Conservation (phyloP, 2,888 invertebrate genomes). For the Sericinus montela region DNA sequence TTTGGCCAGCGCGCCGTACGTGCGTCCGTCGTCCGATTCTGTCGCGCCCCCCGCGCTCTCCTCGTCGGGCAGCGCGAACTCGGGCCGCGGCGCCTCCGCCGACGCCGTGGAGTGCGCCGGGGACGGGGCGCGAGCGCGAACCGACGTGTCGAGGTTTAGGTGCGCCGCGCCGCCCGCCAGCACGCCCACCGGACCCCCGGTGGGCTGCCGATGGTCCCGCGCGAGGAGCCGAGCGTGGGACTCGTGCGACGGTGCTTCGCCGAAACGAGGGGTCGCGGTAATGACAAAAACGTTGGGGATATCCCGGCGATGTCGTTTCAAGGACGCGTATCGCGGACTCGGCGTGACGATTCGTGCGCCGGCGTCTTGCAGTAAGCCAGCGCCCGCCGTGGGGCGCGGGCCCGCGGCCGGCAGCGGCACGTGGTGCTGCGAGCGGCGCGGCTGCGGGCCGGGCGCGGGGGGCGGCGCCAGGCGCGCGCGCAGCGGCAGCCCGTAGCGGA, state of each 20-base stretch:
- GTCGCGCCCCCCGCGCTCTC: constrained; percentile 26
- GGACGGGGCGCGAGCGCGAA: constrained; percentile 25
- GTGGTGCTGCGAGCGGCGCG: constrained; percentile 4
- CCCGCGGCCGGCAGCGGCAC: constrained; percentile 16
- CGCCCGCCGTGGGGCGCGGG: constrained; percentile 22
- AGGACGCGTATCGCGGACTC: constrained; percentile 25
- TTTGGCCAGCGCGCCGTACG: constrained; percentile 32
- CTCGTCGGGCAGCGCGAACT: constrained; percentile 34
- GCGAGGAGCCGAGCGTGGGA: constrained; percentile 29
- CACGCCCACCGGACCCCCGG: constrained; percentile 25
- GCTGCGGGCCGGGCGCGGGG: constrained; percentile 6
- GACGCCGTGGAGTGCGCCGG: constrained; percentile 19
- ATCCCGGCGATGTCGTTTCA: constrained; percentile 27
- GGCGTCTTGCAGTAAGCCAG: constrained; percentile 22
- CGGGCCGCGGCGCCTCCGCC: constrained; percentile 32
- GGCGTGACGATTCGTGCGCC: constrained; percentile 19
- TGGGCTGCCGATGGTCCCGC: constrained; percentile 31
- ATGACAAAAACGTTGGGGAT: constrained; percentile 26
- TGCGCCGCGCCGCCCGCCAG: constrained; percentile 29
- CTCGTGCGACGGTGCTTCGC: constrained; percentile 25
- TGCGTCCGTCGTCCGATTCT: constrained; percentile 29
- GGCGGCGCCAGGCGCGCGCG: constrained; percentile 29
- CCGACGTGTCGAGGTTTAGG: constrained; percentile 11
- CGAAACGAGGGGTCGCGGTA: constrained; percentile 18
- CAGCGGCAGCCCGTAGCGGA: constrained; percentile 64